phyloP scores from a whole-genome alignment of 2,113 vertebrate genomes.

The Ovis aries region ARS-UI_Ramb_v3.0 NC_056064.1:15882001-15882500 shows the following conservation, averaged over 20 bases:
- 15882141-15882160: neutral
- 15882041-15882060: neutral
- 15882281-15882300: neutral
- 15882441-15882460: conserved; percentile 27
- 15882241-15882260: rapidly evolving
- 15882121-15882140: neutral
- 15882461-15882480: neutral
- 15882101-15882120: neutral
- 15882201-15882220: neutral
- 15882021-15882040: neutral
- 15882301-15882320: neutral
- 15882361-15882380: neutral
- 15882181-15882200: neutral
- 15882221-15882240: neutral
- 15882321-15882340: neutral
- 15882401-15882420: conserved; percentile 19
- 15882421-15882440: conserved; percentile 24
- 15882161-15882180: neutral
- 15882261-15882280: rapidly evolving
- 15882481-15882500: neutral
- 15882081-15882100: neutral
- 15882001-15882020: neutral
- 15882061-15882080: neutral
- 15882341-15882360: neutral
- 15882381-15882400: conserved; percentile 14